Conservation (phyloP, 2,888 invertebrate species). For the Rhopalosiphum nymphaeae region DNA sequence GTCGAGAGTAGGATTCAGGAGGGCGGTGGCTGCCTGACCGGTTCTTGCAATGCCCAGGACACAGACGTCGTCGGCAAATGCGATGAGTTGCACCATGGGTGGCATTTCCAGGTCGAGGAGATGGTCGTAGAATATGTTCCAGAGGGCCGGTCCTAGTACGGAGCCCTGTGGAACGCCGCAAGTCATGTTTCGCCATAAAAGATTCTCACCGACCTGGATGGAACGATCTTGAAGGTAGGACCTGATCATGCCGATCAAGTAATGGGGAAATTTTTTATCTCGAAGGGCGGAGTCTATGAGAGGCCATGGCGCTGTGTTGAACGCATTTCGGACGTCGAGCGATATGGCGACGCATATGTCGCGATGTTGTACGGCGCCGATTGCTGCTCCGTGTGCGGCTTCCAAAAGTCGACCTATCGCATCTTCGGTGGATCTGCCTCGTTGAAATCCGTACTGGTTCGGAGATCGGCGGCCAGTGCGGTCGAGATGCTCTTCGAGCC, state of each 20-base stretch:
- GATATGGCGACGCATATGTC: neutral
- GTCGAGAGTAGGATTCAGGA: neutral
- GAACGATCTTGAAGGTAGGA: neutral
- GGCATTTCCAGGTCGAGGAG: neutral
- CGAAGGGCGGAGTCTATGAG: neutral
- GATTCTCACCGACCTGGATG: neutral
- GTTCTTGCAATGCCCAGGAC: neutral
- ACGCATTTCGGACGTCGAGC: neutral
- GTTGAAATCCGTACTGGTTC: neutral
- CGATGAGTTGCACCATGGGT: neutral
- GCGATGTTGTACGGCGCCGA: neutral
- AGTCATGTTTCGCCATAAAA: neutral
- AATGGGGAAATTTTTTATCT: neutral
- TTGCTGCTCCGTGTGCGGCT: neutral
- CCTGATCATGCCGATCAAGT: neutral
- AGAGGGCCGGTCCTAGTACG: neutral
- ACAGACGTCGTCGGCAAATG: neutral
- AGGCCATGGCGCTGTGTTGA: neutral
- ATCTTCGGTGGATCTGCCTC: neutral
- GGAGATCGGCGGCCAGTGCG: too few relatives aligned
- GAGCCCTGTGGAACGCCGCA: neutral
- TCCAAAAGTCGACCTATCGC: neutral
- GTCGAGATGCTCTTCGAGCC: too few relatives aligned
- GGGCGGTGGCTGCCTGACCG: neutral
- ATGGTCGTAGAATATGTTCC: neutral